A percentile compares a stretch with the other conserved stretches of the same genome.
Evolutionary conservation across 2,888 invertebrate species (phyloP).

Genomic region (Tipula unca): DNA sequence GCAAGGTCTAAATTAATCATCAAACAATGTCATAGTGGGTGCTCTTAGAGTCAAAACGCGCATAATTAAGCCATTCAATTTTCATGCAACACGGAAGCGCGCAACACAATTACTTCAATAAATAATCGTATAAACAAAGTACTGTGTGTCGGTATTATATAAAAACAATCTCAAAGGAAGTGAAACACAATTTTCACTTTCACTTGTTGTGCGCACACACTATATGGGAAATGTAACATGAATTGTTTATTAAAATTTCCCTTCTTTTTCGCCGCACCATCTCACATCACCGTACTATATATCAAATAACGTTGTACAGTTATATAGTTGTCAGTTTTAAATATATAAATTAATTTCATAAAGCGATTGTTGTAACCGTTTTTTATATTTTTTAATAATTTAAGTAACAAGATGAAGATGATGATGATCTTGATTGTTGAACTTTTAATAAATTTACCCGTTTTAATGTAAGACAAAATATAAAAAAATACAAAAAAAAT

Average conservation of each 20-base stretch:
- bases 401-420: not conserved
- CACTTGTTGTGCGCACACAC: not conserved
- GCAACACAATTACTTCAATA: not conserved
- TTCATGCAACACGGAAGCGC: not conserved
- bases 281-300: not conserved
- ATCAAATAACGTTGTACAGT: not conserved
- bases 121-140: not conserved
- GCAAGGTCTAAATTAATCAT: no score
- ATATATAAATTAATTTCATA: not conserved
- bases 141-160: not conserved
- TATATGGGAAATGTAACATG: not conserved
- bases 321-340: not conserved
- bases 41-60: not conserved
- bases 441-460: constrained; percentile 8
- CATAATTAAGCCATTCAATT: not conserved
- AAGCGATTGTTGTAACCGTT: not conserved
- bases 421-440: constrained; percentile 14
- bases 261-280: not conserved
- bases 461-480: not conserved
- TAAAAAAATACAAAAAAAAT: not conserved
- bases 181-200: not conserved
- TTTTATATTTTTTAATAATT: not conserved
- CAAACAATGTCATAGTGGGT: no score
- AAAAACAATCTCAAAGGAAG: not conserved
- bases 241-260: constrained; percentile 1